Percentiles rank a stretch among this genome's conserved stretches.
phyloP scores from a whole-genome alignment of 2,888 invertebrate species.

The Syrphus vitripennis region DNA sequence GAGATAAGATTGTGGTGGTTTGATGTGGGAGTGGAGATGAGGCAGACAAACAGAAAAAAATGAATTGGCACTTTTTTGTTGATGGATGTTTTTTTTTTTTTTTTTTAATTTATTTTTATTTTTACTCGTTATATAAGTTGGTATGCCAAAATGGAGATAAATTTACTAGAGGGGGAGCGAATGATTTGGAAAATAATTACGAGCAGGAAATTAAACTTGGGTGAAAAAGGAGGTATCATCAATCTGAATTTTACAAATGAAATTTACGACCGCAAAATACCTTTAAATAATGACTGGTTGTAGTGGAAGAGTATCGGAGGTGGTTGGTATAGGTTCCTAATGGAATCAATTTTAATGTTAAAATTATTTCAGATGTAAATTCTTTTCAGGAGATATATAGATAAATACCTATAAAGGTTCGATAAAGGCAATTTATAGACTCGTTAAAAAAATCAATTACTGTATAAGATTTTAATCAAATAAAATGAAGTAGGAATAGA shows the following conservation, averaged over 20 bases:
- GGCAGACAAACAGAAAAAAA: not conserved
- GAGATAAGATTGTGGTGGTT: constrained; percentile 25
- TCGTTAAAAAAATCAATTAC: not conserved
- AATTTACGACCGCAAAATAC: not conserved
- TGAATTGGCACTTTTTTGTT: constrained; percentile 20
- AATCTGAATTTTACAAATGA: constrained; percentile 57
- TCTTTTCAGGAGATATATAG: not conserved
- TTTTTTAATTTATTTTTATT: not conserved
- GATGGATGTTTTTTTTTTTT: not conserved
- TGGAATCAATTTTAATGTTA: not conserved
- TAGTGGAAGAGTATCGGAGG: too few species aligned
- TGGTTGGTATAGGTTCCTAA: not conserved
- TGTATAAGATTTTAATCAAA: not conserved
- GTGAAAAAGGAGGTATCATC: constrained; percentile 44
- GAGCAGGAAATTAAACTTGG: constrained; percentile 59
- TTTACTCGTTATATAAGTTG: not conserved
- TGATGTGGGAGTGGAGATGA: not conserved
- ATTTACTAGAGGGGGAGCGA: not conserved
- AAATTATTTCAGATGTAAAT: not conserved
- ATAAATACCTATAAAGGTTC: too few species aligned
- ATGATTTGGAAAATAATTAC: constrained; percentile 63
- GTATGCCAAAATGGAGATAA: constrained; percentile 27
- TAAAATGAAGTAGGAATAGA: not conserved
- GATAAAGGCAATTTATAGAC: not conserved
- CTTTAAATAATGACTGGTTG: too few species aligned